Percentiles rank a stretch among this genome's conserved stretches.
Conservation (phyloP, 2,888 invertebrate species). For the Agrotis clavis region DNA sequence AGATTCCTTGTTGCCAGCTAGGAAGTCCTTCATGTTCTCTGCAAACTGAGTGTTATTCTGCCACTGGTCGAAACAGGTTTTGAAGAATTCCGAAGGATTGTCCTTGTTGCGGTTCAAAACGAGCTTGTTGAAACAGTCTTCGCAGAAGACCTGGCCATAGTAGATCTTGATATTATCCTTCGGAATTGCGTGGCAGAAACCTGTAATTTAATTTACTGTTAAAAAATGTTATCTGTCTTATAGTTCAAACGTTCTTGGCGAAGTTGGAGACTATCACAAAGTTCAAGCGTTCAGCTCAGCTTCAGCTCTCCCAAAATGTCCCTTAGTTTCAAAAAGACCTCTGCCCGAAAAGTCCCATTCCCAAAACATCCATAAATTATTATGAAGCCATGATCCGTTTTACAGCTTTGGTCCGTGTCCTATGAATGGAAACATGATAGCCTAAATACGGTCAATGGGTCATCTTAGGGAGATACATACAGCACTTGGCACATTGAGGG, state of each 20-base stretch:
- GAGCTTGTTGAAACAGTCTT: constrained; percentile 83
- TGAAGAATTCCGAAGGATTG: constrained; percentile 85
- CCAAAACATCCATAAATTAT: no score
- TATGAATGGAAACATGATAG: no score
- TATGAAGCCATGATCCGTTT: no score
- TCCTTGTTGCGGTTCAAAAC: constrained; percentile 80
- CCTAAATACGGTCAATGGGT: no score
- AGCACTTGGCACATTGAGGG: constrained; percentile 83
- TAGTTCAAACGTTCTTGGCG: background rate
- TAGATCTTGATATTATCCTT: constrained; percentile 82
- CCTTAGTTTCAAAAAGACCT: no score
- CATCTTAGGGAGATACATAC: constrained; percentile 72
- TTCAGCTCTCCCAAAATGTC: no score
- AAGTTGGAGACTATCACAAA: background rate
- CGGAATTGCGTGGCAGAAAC: constrained; percentile 82
- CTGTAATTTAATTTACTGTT: constrained; percentile 68
- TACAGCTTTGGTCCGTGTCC: no score
- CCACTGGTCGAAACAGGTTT: constrained; percentile 86
- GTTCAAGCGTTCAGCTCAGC: no score
- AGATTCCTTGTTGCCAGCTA: constrained; percentile 75
- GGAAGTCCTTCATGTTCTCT: constrained; percentile 82
- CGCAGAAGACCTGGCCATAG: constrained; percentile 87
- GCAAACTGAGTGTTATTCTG: constrained; percentile 81
- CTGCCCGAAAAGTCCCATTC: no score
- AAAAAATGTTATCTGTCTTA: constrained; percentile 22